Base-by-base conservation (phyloP, 2,797 vertebrate genomes). In the Centropyge bicolor region DNA sequence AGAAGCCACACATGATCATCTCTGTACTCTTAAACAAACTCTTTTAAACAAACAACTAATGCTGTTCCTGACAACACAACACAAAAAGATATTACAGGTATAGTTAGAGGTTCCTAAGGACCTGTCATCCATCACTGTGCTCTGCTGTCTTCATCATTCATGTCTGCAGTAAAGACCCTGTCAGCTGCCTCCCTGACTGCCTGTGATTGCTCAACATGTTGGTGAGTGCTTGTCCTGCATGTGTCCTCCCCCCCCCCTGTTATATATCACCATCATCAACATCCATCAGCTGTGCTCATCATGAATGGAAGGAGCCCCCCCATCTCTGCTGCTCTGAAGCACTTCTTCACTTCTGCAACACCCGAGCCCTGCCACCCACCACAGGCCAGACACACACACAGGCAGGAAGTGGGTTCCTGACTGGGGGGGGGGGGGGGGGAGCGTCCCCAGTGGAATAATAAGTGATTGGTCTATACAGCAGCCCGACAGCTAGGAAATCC, bases 231-330 rank as follows among this genome's bases (percentile, higher is more conserved):
- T 0, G 43, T 67, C 69, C 73, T 55, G 55, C 20, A 12, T 41
- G 59, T 70, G 70, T 64, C 72, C 66, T 73, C n/a, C 54, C 41
- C n/a, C 54, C 41, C 51, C 49, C 14, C 9, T 7, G 17, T n/a
- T 14, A 63, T 68, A 49, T 22, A 60, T 69, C 73, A 54, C 49
- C 78, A 61, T 65, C 46, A 31, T 36, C 70, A 65, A 48, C 73
- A 52, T 73, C 60, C 46, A 43, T 76, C 72, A 59, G 55, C 49
- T 68, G 76, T 64, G 31, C 43, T 57, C 48, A 59, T 75, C 66
- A 65, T 62, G 61, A 48, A 67, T 57, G 48, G 43, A 67, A 45
- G 59, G 57, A 69, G 45, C 35, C 63, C 46, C 49, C 51, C 12
- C 38, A 22, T 64, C 63, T 60, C 35, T 17, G 31, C 35, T 60